phyloP scores from a whole-genome alignment of 1,140 invertebrate species.

The Heliothis virescens region DNA sequence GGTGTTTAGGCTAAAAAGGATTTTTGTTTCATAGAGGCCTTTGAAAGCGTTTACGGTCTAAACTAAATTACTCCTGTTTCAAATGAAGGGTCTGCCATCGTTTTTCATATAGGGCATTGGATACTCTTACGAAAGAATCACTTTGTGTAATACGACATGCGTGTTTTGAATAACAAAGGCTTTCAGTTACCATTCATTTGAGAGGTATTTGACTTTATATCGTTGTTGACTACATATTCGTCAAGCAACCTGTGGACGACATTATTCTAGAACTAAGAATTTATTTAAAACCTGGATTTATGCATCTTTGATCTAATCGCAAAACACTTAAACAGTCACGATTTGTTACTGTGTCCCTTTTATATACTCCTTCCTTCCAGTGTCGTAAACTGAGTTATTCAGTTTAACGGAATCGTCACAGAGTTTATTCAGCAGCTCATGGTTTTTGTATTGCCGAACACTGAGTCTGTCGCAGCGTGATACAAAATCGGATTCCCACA shows the following conservation, averaged over 20 bases:
- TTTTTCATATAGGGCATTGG: constrained; percentile 19
- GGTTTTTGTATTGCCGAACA: constrained; percentile 12
- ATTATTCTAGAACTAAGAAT: too few species aligned
- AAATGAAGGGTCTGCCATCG: constrained; percentile 22
- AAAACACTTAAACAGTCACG: too few species aligned
- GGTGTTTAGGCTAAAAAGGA: too few species aligned
- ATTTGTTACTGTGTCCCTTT: too few species aligned
- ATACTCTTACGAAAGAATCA: neutral
- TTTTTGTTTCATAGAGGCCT: neutral
- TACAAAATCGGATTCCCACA: constrained; percentile 54
- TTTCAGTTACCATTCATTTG: neutral
- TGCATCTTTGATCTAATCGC: too few species aligned
- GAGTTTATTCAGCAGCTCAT: neutral
- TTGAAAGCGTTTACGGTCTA: neutral
- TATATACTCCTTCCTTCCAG: too few species aligned
- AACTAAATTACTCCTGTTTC: neutral
- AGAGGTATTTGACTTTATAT: neutral
- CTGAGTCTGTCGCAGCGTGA: constrained; percentile 32
- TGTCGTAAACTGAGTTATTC: neutral
- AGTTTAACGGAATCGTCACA: neutral
- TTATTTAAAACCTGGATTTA: too few species aligned
- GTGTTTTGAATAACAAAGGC: constrained; percentile 17
- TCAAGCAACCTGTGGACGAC: too few species aligned
- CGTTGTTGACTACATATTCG: neutral
- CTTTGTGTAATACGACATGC: constrained; percentile 13